Percentiles rank a stretch among this genome's conserved stretches.
Conservation (phyloP, 2,888 invertebrate genomes). For the Syrphus vitripennis region DNA sequence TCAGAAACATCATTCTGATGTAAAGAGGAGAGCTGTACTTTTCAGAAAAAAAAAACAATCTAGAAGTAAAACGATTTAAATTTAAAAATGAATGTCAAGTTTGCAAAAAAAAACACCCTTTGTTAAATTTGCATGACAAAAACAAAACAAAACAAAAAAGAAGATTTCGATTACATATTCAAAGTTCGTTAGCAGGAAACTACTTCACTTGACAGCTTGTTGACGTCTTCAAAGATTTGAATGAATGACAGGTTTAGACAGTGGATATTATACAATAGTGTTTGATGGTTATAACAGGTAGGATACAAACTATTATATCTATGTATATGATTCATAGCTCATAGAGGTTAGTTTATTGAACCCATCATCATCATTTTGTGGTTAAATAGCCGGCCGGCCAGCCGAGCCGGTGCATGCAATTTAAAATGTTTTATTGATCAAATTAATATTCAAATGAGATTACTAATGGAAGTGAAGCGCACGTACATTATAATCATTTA, state of each 20-base stretch:
- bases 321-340: neutral
- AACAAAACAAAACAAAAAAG: neutral
- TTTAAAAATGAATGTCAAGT: too few relatives aligned
- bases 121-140: neutral
- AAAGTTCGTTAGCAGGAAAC: constrained; percentile 21
- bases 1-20: too few relatives aligned
- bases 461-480: neutral
- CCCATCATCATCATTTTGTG: neutral
- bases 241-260: neutral
- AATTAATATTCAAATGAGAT: neutral
- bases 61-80: too few relatives aligned
- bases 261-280: neutral
- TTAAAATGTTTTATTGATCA: neutral
- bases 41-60: too few relatives aligned
- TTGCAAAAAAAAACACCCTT: neutral
- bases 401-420: too few relatives aligned
- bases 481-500: too few relatives aligned
- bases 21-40: too few relatives aligned
- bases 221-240: neutral
- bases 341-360: neutral
- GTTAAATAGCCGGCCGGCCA: too few relatives aligned
- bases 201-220: constrained; percentile 6
- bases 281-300: neutral
- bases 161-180: constrained; percentile 4
- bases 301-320: neutral